A percentile compares a stretch with the other conserved stretches of the same genome.
phyloP scores from a whole-genome alignment of 2,797 vertebrate species.

The Pseudochirops corinnae region DNA sequence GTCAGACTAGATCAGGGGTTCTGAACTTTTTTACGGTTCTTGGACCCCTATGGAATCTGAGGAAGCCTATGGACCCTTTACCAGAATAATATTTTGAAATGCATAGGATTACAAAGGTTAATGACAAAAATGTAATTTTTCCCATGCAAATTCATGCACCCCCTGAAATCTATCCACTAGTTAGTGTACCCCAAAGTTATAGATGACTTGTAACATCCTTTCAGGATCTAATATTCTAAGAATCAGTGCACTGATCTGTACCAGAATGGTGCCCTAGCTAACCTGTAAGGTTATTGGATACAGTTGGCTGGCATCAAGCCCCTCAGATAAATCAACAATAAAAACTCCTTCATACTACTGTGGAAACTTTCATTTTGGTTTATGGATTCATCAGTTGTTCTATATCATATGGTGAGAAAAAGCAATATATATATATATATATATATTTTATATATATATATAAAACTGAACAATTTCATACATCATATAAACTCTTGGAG shows the following conservation, averaged over 20 bases:
- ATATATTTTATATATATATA: slow-evolving; percentile 28
- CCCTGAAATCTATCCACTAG: background rate
- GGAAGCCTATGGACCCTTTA: background rate
- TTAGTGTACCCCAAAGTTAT: background rate
- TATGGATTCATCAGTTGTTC: slow-evolving; percentile 52
- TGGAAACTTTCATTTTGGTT: slow-evolving; percentile 42
- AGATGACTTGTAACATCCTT: background rate
- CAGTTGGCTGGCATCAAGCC: background rate
- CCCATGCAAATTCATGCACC: background rate
- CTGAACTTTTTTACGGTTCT: background rate
- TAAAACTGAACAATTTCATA: slow-evolving; percentile 1
- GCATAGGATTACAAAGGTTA: background rate
- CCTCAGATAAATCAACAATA: background rate
- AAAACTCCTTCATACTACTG: background rate
- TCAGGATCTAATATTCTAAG: background rate
- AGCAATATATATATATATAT: slow-evolving; percentile 32
- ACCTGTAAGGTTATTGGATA: background rate
- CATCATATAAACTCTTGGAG: background rate
- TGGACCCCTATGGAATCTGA: background rate
- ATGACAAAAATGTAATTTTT: background rate
- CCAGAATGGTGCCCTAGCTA: background rate
- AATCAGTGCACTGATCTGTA: background rate
- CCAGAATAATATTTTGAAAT: background rate
- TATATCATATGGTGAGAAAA: slow-evolving; percentile 49
- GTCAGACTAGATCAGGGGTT: background rate